Base-by-base conservation (phyloP, 30 jellyfish, hydroid and myxozoan genomes). In the Calvadosia cruxmelitensis region DNA sequence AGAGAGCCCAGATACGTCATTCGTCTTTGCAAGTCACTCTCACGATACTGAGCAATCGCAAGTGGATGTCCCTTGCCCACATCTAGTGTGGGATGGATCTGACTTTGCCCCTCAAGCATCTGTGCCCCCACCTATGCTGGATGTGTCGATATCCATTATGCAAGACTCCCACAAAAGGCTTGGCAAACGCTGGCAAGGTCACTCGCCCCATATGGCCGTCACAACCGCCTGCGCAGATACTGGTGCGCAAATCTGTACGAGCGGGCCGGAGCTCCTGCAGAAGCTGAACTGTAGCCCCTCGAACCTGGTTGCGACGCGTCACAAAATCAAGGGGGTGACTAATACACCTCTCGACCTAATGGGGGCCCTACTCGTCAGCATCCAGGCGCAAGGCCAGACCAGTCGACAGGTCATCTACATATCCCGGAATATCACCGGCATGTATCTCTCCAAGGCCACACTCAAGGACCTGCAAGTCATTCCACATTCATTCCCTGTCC, bases 231-330 rank as follows among this genome's bases (percentile, higher is more conserved):
- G 3, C 15, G 77, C 77, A 33, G 77, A 67, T 67, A 2, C 73
- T 12, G 77, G 77, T n/a, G 27, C 53, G 30, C 77, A 67, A 67
- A 67, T 42, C 26, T 67, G 77, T 71, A 67, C 77, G 26, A 71
- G 53, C 15, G 77, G 77, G 16, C 77, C 77, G 34, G 77, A 67
- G 34, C 2, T 67, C 7, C 34, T 67, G 26, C 23, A 13, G 2
- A 1, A 2, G n/a, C 31, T 67, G 27, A 67, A 67, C 7, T 67
- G 77, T 34, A 71, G 30, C 16, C 27, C 27, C 32, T 10, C 27
- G 29, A 30, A 67, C 72, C 10, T 67, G 77, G 26, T 67, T 3
- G 2, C 7, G 30, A 67, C 77, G 20, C 32, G 72, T 10, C 77
- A 67, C 72, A 67, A 67, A 36, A 67, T 20, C 32, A 34, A 16